Base-by-base conservation (phyloP, 1,140 invertebrate species). In the Ridgeia piscesae region DNA sequence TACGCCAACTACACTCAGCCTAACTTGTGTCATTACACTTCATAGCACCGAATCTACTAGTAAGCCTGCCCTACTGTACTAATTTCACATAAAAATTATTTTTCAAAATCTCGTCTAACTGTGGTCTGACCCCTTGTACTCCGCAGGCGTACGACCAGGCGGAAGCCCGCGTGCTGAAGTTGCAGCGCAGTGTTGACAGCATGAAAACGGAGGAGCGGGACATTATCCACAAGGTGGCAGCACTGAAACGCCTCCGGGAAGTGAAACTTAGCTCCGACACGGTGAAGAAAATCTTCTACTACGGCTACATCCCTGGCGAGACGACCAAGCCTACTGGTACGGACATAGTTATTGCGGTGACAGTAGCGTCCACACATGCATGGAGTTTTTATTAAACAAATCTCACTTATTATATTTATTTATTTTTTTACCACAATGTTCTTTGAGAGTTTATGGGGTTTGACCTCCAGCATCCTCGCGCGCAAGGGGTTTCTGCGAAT, bases 201-300 rank as follows among this genome's bases (percentile, higher is more conserved):
- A 93, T 92, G 35, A 93, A 92, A 77, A 33, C 92, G 11, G 92
- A 93, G 77, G 90, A 91, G 1, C 92, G 93, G 21, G 27, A 89
- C 9, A 33, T 92, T 0, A 91, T 94, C n/a, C 42, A 50, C 11
- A 94, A 94, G 92, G 91, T 95, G 9, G 91, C 89, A 4, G 93
- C 93, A 14, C 91, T 94, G 91, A 91, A 93, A n/a, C 92, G 92
- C 27, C 94, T 95, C 21, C 88, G 94, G 17, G 93, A 94, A 48
- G 93, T 95, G 14, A 95, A 95, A 93, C 89, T 93, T 31, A 92
- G 94, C 89, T 93, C 94, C 8, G 89, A 94, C 88, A 95, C 94
- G 14, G 92, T 95, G 33, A 94, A 94, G 89, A 94, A 93, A 90
- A 94, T 95, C n/a, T 93, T 94, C 92, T 34, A 91, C n/a, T 92